These are phyloP conservation scores for Echinops telfairi DNA, from an alignment of 2,113 vertebrate species.

Conservation along the genomic window DNA sequence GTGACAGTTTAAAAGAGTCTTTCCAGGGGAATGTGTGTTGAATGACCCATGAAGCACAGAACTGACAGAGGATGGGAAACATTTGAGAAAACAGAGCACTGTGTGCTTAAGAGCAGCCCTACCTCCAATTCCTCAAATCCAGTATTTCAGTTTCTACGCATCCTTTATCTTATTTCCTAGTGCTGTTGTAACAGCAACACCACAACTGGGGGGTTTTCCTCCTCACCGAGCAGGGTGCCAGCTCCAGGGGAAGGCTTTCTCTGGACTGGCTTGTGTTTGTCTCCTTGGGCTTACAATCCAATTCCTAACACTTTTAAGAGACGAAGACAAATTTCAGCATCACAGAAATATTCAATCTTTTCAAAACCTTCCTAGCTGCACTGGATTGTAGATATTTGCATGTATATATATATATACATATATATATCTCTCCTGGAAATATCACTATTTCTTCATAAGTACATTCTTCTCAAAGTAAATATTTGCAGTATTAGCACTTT, in stretches of 20 bases:
- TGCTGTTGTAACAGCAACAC: no score
- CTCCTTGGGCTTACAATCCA: no score
- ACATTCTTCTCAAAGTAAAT: no score
- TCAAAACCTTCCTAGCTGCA: not conserved
- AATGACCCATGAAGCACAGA: slow-evolving; percentile 84
- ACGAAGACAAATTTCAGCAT: slow-evolving; percentile 67
- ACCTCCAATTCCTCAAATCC: slow-evolving; percentile 74
- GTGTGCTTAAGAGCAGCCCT: slow-evolving; percentile 22
- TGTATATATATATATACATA: no score
- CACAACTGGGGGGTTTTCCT: no score
- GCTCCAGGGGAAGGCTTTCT: no score
- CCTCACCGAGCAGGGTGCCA: no score
- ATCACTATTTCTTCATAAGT: no score
- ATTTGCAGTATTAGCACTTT: no score
- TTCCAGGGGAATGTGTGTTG: slow-evolving; percentile 71
- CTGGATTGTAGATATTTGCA: not conserved
- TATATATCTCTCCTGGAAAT: no score
- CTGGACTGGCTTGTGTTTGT: no score
- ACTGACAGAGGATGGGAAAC: slow-evolving; percentile 81
- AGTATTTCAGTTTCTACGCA: slow-evolving; percentile 73
- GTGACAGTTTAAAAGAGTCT: slow-evolving; percentile 80
- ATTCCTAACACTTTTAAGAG: slow-evolving; percentile 25
- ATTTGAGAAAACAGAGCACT: slow-evolving; percentile 80
- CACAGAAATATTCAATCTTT: slow-evolving; percentile 16
- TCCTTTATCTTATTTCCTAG: slow-evolving; percentile 21